Percentiles rank a stretch among this genome's conserved stretches.
phyloP scores from a whole-genome alignment of 1,140 invertebrate species.

The Popillia japonica region DNA sequence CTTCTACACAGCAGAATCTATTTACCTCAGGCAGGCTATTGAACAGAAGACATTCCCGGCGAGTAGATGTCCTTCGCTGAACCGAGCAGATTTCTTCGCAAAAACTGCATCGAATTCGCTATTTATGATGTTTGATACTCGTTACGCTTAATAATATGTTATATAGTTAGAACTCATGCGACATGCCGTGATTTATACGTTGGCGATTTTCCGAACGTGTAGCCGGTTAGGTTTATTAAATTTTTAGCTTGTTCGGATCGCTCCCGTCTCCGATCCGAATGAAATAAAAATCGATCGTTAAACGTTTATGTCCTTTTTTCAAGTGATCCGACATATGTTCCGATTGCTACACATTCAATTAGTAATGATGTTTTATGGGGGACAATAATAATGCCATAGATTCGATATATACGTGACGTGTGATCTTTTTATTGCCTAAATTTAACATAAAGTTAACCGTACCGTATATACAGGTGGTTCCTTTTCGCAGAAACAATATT shows the following conservation, averaged over 20 bases:
- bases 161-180: conserved; percentile 27
- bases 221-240: conserved; percentile 24
- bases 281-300: conserved; percentile 33
- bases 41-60: conserved; percentile 32
- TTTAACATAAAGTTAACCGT: conserved; percentile 28
- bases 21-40: conserved; percentile 36
- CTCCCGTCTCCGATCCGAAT: conserved; percentile 26
- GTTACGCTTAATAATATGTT: conserved; percentile 37
- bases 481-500: no score
- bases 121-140: conserved; percentile 41
- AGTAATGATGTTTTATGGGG: conserved; percentile 24
- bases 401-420: conserved; percentile 14
- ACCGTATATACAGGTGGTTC: no score
- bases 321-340: conserved; percentile 28
- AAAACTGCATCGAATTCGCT: conserved; percentile 39
- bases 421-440: conserved; percentile 20
- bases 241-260: conserved; percentile 31
- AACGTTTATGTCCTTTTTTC: conserved; percentile 31
- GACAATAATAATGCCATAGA: conserved; percentile 33
- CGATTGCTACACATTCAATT: conserved; percentile 33
- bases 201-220: conserved; percentile 28
- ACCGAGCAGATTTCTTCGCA: conserved; percentile 29
- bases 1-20: conserved; percentile 34
- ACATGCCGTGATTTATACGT: conserved; percentile 19
- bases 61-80: conserved; percentile 40